Conservation (phyloP, 2,797 vertebrate species). For the Cephalopachus bancanus region DNA sequence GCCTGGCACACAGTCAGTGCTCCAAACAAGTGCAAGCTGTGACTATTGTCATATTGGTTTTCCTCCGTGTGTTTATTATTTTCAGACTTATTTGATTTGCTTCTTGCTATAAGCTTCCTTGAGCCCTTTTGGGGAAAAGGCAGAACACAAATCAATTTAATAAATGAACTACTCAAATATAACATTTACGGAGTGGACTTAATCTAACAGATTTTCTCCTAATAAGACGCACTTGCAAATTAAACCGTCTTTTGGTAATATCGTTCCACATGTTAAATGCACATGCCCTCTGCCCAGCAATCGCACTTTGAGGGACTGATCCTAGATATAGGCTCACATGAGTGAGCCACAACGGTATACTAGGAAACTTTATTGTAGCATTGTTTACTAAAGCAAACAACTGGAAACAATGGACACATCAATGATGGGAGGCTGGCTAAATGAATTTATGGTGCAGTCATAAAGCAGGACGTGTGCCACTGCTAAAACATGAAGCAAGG, state of each 20-base stretch:
- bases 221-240: conserved; percentile 59
- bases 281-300: neutral
- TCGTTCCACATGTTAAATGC: neutral
- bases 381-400: neutral
- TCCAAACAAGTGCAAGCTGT: neutral
- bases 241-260: conserved; percentile 23
- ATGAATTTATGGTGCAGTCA: neutral
- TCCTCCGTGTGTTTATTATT: neutral
- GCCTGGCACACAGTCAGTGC: neutral
- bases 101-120: conserved; percentile 51
- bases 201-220: conserved; percentile 63
- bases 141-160: conserved; percentile 60
- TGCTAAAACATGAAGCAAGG: neutral
- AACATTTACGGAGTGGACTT: conserved; percentile 44
- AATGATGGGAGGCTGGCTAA: neutral
- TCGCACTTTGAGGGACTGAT: neutral
- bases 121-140: conserved; percentile 46
- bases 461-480: neutral
- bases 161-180: conserved; percentile 64
- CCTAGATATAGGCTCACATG: neutral
- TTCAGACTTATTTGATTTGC: conserved; percentile 28
- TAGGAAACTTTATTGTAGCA: neutral
- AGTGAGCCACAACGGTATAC: neutral
- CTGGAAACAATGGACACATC: neutral
- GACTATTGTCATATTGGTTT: neutral